These are phyloP conservation scores for Otis tarda DNA, from an alignment of 2,113 vertebrate genomes.

Conservation along the genomic window DNA sequence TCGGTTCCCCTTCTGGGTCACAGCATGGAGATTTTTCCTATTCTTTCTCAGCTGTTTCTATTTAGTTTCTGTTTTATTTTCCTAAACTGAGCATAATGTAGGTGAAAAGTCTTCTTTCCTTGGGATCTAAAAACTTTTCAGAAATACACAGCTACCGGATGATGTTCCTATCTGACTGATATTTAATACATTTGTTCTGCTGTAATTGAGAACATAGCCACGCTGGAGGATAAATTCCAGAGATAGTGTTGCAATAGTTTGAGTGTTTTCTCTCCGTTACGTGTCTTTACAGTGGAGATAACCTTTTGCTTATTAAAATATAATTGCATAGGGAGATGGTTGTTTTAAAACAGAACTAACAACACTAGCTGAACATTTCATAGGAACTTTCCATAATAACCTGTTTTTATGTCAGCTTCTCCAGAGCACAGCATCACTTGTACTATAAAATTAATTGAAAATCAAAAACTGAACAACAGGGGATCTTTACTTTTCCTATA, in stretches of 20 bases:
- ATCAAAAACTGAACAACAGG: background rate
- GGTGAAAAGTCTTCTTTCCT: background rate
- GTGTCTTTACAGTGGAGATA: slow-evolving; percentile 65
- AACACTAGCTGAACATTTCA: slow-evolving; percentile 48
- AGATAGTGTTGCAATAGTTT: background rate
- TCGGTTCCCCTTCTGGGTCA: background rate
- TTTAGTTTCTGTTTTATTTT: background rate
- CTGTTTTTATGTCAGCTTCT: slow-evolving; percentile 38
- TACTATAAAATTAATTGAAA: slow-evolving; percentile 34
- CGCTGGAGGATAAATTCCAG: slow-evolving; percentile 49
- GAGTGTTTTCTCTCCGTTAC: slow-evolving; percentile 61
- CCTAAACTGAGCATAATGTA: background rate
- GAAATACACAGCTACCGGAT: slow-evolving; percentile 4
- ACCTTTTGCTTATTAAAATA: slow-evolving; percentile 75
- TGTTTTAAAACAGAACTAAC: slow-evolving; percentile 69
- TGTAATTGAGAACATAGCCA: slow-evolving; percentile 54
- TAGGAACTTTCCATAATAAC: slow-evolving; percentile 49
- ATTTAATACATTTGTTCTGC: slow-evolving; percentile 60
- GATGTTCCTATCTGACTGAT: slow-evolving; percentile 41
- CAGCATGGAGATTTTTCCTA: background rate
- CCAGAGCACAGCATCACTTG: background rate
- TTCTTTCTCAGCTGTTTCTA: background rate
- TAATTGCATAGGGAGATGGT: slow-evolving; percentile 57
- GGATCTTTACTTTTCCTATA: background rate
- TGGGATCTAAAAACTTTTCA: background rate